phyloP scores from a whole-genome alignment of 2,888 invertebrate species.

The Drosophila neutralis region DNA sequence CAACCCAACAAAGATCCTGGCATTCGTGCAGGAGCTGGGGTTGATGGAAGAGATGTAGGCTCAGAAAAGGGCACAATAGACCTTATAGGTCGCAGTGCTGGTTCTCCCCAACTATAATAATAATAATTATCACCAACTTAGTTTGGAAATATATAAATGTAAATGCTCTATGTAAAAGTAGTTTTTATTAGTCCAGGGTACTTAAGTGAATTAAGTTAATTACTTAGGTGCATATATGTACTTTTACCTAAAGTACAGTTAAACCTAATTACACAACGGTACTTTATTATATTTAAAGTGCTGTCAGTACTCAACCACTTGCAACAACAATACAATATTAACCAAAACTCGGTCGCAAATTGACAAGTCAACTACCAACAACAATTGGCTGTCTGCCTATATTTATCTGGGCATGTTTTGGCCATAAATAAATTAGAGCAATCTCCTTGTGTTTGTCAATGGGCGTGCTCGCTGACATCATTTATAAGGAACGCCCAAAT shows the following conservation, averaged over 20 bases:
- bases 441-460: conserved; percentile 65
- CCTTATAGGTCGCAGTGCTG: no score
- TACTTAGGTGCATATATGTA: neutral
- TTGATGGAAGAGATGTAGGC: no score
- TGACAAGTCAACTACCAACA: conserved; percentile 4
- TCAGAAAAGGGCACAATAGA: no score
- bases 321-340: neutral
- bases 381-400: conserved; percentile 27
- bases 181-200: neutral
- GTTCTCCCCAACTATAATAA: no score
- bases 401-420: conserved; percentile 48
- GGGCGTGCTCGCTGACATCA: conserved; percentile 64
- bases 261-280: neutral
- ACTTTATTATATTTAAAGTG: conserved; percentile 1
- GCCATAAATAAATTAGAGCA: conserved; percentile 73
- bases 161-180: neutral
- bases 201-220: neutral
- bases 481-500: conserved; percentile 64
- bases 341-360: neutral
- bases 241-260: neutral
- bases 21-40: no score
- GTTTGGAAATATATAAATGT: neutral
- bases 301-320: neutral
- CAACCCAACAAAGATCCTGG: no score
- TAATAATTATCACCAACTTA: neutral